Evolutionary conservation across 2,888 invertebrate genomes (phyloP), one percentile per base, ranked within the genome.

Genomic region (Chloroclystis v-ata): DNA sequence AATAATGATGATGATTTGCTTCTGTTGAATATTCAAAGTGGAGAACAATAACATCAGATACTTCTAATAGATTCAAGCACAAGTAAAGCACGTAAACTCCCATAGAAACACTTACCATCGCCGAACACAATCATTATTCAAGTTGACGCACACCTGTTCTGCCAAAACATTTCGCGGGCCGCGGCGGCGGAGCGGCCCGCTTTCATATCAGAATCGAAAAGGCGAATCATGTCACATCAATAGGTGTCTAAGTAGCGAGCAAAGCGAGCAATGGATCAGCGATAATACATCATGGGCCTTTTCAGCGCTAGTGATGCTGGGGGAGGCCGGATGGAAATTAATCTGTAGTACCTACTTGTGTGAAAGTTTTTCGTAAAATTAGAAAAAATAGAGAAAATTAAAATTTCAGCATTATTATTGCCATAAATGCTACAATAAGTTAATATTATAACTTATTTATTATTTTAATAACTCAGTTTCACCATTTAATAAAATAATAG

Each of bases 161-260:
- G 5, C 20, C 20, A 20, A 20, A 20, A 20, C 20, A 20, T 5
- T 20, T 20, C 20, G 20, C 20, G 20, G 20, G 20, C 20, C 38
- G 38, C 33, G 38, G 45, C 45, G 32, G 30, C 38, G 13, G 42
- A 50, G 43, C 46, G 43, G 33, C 37, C 28, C 33, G 33, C 40
- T 59, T 56, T 59, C 53, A 59, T 40, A 38, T 43, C 33, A 56
- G 54, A 58, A 56, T 56, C 63, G 64, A 68, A 72, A 60, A 54
- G 68, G 66, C 72, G 60, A 47, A 78, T 80, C 82, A 81, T 69
- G 61, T 67, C 63, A 61, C 77, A 65, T 81, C 81, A 79, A 79
- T 77, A 63, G 75, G 54, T 60, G 55, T 56, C 59, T 61, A 61
- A 65, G 64, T 63, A 49, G 54, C 54, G 65, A 60, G 55, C 62